phyloP scores from a whole-genome alignment of 1,140 invertebrate species.

The Caenorhabditis latens region DNA sequence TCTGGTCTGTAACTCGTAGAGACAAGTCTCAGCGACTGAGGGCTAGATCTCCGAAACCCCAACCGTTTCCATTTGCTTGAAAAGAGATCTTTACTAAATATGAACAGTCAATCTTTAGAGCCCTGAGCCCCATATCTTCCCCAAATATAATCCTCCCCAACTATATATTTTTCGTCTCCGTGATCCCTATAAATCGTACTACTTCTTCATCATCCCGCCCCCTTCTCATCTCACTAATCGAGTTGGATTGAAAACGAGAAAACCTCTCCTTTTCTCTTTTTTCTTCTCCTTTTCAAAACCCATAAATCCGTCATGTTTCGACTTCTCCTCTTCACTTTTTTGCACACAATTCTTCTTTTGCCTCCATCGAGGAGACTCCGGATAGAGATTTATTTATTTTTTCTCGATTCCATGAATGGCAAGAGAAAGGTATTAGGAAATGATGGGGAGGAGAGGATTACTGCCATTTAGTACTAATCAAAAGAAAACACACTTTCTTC shows the following conservation, averaged over 20 bases:
- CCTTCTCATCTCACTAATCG: not conserved
- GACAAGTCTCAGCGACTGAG: too few species aligned
- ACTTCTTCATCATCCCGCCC: too few species aligned
- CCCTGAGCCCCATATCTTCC: too few species aligned
- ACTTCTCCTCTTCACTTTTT: not conserved
- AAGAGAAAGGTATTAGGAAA: not conserved
- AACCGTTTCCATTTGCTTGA: too few species aligned
- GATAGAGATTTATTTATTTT: constrained; percentile 18
- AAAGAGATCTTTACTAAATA: too few species aligned
- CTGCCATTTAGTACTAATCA: constrained; percentile 10
- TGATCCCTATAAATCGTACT: too few species aligned
- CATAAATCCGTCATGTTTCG: constrained; percentile 48
- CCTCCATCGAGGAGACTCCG: not conserved
- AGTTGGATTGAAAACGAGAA: constrained; percentile 4
- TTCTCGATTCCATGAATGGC: not conserved
- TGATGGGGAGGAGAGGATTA: too few species aligned
- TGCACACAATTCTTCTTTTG: not conserved
- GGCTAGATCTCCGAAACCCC: too few species aligned
- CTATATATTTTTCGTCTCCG: too few species aligned
- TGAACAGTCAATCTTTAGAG: too few species aligned
- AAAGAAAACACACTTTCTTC: constrained; percentile 11
- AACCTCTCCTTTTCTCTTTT: not conserved
- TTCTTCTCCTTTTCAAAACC: constrained; percentile 6
- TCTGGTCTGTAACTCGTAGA: too few species aligned
- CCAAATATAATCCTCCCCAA: too few species aligned